These are phyloP conservation scores for Nesogale talazaci DNA, from an alignment of 2,113 vertebrate species.

Conservation along the genomic window DNA sequence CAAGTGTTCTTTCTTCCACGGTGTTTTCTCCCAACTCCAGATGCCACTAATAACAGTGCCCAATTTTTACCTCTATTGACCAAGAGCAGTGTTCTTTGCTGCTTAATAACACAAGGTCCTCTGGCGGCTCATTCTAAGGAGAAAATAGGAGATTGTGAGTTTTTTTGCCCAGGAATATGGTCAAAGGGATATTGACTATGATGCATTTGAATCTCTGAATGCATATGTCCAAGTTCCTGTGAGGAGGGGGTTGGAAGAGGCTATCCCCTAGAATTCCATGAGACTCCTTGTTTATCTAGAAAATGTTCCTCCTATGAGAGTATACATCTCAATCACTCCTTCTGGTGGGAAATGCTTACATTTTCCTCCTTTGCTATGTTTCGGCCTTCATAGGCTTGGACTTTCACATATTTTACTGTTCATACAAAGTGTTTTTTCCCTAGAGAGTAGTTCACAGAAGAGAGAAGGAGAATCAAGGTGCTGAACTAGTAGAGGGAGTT, in stretches of 20 bases:
- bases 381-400: background rate
- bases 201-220: background rate
- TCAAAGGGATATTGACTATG: background rate
- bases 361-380: background rate
- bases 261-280: background rate
- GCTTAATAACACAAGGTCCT: background rate
- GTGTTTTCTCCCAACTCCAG: conserved; percentile 63
- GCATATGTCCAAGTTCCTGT: background rate
- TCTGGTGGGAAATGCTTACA: background rate
- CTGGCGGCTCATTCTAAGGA: conserved; percentile 50
- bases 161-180: background rate
- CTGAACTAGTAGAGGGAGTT: no score
- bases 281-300: background rate
- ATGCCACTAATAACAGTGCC: conserved; percentile 51
- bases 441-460: no score
- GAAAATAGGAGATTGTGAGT: background rate
- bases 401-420: background rate
- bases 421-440: background rate
- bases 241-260: background rate
- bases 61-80: conserved; percentile 59
- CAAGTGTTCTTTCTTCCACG: conserved; percentile 17
- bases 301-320: background rate
- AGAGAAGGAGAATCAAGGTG: no score
- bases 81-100: conserved; percentile 29
- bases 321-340: background rate